phyloP scores from a whole-genome alignment of 1,140 invertebrate species.

The Mesaphorura yosii region DNA sequence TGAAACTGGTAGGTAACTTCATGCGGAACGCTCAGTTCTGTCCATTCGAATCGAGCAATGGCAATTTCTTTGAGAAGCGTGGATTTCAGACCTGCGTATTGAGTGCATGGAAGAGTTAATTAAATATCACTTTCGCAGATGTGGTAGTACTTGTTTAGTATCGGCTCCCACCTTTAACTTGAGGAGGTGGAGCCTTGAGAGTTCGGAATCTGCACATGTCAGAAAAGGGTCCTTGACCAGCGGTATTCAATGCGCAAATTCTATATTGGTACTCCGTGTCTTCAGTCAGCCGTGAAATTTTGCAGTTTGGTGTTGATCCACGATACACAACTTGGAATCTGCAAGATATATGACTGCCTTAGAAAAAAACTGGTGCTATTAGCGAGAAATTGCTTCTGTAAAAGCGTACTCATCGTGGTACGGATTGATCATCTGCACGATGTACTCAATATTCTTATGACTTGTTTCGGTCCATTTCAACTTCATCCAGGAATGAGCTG shows the following conservation, averaged over 20 bases:
- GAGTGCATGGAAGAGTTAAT: too few relatives aligned
- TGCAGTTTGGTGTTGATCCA: slow-evolving; percentile 59
- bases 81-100: slow-evolving; percentile 16
- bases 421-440: slow-evolving; percentile 60
- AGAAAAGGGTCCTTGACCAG: slow-evolving; percentile 66
- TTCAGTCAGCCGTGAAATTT: slow-evolving; percentile 68
- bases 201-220: slow-evolving; percentile 54
- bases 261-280: slow-evolving; percentile 64
- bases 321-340: slow-evolving; percentile 63
- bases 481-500: slow-evolving; percentile 66
- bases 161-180: slow-evolving; percentile 48
- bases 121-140: too few relatives aligned
- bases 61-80: slow-evolving; percentile 13
- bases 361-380: slow-evolving; percentile 18
- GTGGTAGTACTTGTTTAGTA: neutral
- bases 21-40: slow-evolving; percentile 18
- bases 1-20: slow-evolving; percentile 27
- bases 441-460: slow-evolving; percentile 58
- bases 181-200: slow-evolving; percentile 60
- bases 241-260: slow-evolving; percentile 68
- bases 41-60: slow-evolving; percentile 24
- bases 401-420: slow-evolving; percentile 43
- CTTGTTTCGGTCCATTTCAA: slow-evolving; percentile 67
- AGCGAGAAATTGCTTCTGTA: neutral
- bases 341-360: too few relatives aligned